Conservation (phyloP, 2,113 vertebrate species). For the Neogobius melanostomus region DNA sequence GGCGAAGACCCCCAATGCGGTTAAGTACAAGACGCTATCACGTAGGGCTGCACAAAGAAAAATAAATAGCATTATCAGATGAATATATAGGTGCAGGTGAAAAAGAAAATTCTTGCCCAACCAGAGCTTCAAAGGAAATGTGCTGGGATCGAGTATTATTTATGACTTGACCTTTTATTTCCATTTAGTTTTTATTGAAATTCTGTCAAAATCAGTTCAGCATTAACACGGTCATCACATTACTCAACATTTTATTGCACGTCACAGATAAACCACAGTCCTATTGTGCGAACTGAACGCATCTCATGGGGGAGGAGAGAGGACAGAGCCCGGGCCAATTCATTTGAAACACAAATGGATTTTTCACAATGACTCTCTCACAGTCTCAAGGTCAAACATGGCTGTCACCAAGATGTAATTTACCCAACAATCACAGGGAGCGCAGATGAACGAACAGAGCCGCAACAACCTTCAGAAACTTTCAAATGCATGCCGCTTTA, state of each 20-base stretch:
- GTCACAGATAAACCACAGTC: not conserved
- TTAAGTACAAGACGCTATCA: slow-evolving; percentile 46
- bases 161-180: no score
- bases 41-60: not conserved
- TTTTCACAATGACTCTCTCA: slow-evolving; percentile 42
- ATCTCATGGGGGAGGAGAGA: slow-evolving; percentile 26
- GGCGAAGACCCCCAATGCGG: slow-evolving; percentile 50
- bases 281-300: not conserved
- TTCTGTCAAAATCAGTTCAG: slow-evolving; percentile 20
- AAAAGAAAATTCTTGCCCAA: no score
- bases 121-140: no score
- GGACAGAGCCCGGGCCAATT: slow-evolving; percentile 32
- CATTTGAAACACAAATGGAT: slow-evolving; percentile 25
- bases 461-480: not conserved
- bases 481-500: not conserved
- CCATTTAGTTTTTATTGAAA: no score
- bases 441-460: slow-evolving; percentile 23
- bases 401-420: slow-evolving; percentile 53
- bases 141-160: no score
- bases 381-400: slow-evolving; percentile 34
- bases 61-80: no score
- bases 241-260: not conserved
- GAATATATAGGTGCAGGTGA: no score
- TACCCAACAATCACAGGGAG: not conserved
- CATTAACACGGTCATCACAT: not conserved